phyloP scores from a whole-genome alignment of 2,888 invertebrate species.

The Geophilus truncorum region DNA sequence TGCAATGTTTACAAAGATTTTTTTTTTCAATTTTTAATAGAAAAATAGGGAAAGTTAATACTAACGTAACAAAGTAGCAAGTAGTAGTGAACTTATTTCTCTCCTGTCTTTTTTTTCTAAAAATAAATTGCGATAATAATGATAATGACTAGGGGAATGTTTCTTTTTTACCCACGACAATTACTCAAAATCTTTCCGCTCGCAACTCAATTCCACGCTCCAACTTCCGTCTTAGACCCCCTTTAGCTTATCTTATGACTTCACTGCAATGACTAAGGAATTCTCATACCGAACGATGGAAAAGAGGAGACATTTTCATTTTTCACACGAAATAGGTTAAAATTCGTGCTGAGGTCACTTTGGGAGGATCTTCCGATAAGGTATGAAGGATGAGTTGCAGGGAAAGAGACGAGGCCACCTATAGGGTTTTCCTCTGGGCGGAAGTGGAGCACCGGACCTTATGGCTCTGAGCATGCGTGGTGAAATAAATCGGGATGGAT shows the following conservation, averaged over 20 bases:
- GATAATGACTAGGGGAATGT: slow-evolving; percentile 10
- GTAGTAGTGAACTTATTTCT: not conserved
- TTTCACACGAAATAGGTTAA: slow-evolving; percentile 22
- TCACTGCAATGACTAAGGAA: not conserved
- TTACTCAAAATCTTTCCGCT: slow-evolving; percentile 1
- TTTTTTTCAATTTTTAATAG: not conserved
- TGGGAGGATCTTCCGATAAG: slow-evolving; percentile 6
- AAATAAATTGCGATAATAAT: not conserved
- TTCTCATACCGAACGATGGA: not conserved
- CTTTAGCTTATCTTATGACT: not conserved
- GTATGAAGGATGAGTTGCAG: not conserved
- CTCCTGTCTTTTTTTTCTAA: not conserved
- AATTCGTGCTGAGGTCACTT: not conserved
- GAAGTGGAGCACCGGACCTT: not conserved
- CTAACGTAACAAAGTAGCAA: not conserved
- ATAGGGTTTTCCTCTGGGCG: not conserved
- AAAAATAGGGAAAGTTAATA: not conserved
- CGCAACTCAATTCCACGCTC: slow-evolving; percentile 10
- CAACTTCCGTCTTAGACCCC: not conserved
- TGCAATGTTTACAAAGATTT: not conserved
- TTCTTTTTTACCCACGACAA: slow-evolving; percentile 4
- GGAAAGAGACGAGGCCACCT: slow-evolving; percentile 13
- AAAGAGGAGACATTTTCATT: slow-evolving; percentile 13
- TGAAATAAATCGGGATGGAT: not conserved
- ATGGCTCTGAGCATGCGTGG: not conserved